Evolutionary conservation across 2,888 invertebrate species (phyloP).

Genomic region (Pantelozetes paolii): DNA sequence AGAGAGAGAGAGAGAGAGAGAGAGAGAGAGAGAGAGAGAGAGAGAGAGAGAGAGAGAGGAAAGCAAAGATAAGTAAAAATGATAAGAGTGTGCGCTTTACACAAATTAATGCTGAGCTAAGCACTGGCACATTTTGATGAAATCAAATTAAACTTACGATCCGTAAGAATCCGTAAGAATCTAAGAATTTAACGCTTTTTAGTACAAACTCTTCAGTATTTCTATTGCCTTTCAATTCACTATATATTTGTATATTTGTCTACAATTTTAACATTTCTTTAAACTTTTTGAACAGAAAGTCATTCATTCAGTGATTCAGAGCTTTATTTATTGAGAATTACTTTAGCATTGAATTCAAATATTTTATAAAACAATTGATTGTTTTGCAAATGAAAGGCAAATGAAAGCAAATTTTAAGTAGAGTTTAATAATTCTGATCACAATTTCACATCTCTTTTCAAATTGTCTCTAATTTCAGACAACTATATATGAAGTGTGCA

Average conservation of each 20-base stretch:
- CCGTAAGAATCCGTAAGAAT: slow-evolving; percentile 25
- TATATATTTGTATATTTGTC: slow-evolving; percentile 4
- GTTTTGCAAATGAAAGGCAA: no score
- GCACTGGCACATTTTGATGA: slow-evolving; percentile 31
- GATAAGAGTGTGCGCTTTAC: slow-evolving; percentile 25
- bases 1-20: background rate
- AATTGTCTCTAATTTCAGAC: slow-evolving; percentile 4
- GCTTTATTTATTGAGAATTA: no score
- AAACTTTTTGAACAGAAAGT: background rate
- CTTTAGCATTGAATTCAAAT: no score
- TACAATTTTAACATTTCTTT: no score
- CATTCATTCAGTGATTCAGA: no score
- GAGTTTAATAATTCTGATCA: slow-evolving; percentile 29
- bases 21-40: slow-evolving; percentile 1
- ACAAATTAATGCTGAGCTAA: slow-evolving; percentile 30
- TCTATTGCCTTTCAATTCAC: background rate
- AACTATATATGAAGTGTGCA: background rate
- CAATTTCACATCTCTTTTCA: slow-evolving; percentile 12
- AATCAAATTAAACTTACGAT: slow-evolving; percentile 31
- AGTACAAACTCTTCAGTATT: background rate
- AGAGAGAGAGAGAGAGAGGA: slow-evolving; percentile 18
- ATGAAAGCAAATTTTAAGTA: slow-evolving; percentile 20
- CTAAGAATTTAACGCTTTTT: slow-evolving; percentile 23
- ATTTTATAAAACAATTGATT: no score
- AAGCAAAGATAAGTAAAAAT: background rate